Evolutionary conservation across 2,888 invertebrate genomes (phyloP), one percentile per base, ranked within the genome.

Genomic region (Tetropium fuscum): DNA sequence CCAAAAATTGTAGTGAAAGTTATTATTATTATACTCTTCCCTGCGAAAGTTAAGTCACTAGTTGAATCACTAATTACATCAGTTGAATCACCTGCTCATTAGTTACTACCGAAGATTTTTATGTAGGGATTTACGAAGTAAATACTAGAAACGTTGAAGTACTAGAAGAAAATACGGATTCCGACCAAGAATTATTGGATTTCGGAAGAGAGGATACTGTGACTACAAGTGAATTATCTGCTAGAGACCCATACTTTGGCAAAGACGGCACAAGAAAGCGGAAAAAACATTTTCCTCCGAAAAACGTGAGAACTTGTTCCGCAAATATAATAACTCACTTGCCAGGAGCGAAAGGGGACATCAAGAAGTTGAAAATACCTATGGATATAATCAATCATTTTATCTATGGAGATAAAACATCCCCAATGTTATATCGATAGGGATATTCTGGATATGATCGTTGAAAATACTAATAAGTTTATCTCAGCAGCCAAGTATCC

Each of bases 381-480:
- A 27, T 10, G 10, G 27, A 27, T 27, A 27, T 27, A n/a, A n/a
- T n/a, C n/a, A n/a, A n/a, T n/a, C n/a, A n/a, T n/a, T n/a, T n/a
- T n/a, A n/a, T n/a, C n/a, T n/a, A n/a, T n/a, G n/a, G n/a, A n/a
- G n/a, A n/a, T n/a, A n/a, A n/a, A n/a, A n/a, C n/a, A n/a, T 27
- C 10, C n/a, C n/a, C 27, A 27, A 27, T 27, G 27, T 10, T 27
- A n/a, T 27, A 27, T 27, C 8, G 27, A 27, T 27, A 10, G 10
- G n/a, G 8, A 27, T 27, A 10, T 27, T 27, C 10, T 27, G n/a
- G 10, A 27, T 27, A 27, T 27, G 8, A 27, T 27, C 10, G 27
- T 27, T 27, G 27, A 27, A 27, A 27, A 27, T 27, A 27, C 27
- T 27, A 27, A 27, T 27, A 27, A 27, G 27, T 27, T 27, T 27